Base-by-base conservation (phyloP, 2,113 vertebrate species). In the Scolopax mira region DNA sequence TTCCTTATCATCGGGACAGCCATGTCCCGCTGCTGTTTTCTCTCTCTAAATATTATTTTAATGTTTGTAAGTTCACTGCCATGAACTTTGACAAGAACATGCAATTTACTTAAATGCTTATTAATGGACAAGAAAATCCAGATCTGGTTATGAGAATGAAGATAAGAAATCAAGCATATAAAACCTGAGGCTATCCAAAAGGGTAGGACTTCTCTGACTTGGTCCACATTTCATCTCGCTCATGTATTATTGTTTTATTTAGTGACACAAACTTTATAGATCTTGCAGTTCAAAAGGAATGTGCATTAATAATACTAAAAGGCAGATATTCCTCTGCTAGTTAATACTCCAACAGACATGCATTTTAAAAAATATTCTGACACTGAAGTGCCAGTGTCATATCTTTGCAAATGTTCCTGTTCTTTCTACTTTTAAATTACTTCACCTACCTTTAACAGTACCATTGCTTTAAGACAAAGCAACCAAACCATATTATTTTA, bases 261-360 rank as follows among this genome's bases (percentile, higher is more conserved):
- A 77, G 41, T 57, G 35, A 57, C 75, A 85, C 9, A 83, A 65
- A 77, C 11, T 84, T 90, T 41, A 75, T 46, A 64, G 46, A 82
- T 39, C 71, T 65, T 70, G 51, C 67, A 72, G 21, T 70, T 92
- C 22, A 78, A 61, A 90, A 90, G 28, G 41, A 80, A 90, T 78
- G 86, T 94, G 37, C 55, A 84, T 84, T 88, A 78, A 75, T 88
- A 89, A 73, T 66, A 71, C 13, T 73, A 83, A 83, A 94, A 90
- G 82, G 30, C 51, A 90, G 72, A 42, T 35, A 84, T 69, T 89
- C n/a, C 16, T 65, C 75, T 79, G 23, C 22, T 66, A 48, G 49
- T 39, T 86, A 81, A 61, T 80, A 31, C 51, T 81, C 73, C 41
- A 77, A 70, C 27, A 79, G 62, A 65, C 9, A 74, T 19, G 9